phyloP scores from a whole-genome alignment of 2,888 invertebrate genomes.

The Ectemnius continuus region DNA sequence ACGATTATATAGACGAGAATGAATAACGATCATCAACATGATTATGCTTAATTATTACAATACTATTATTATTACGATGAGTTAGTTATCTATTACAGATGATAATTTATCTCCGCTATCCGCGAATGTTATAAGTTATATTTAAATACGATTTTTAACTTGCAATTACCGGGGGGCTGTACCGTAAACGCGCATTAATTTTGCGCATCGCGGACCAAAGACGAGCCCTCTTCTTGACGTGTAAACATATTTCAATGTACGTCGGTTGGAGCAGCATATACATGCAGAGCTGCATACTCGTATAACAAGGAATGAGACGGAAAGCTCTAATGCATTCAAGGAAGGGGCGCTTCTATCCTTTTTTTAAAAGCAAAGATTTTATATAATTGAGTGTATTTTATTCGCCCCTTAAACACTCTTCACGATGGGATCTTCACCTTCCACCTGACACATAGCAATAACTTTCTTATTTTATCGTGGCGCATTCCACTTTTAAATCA shows the following conservation, averaged over 20 bases:
- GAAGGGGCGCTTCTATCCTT: conserved; percentile 47
- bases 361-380: conserved; percentile 40
- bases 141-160: conserved; percentile 64
- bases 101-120: conserved; percentile 64
- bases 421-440: conserved; percentile 19
- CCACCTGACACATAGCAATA: neutral
- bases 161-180: conserved; percentile 64
- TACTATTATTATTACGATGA: conserved; percentile 53
- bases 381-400: conserved; percentile 41
- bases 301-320: conserved; percentile 37
- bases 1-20: conserved; percentile 48
- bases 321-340: conserved; percentile 30
- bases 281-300: conserved; percentile 59
- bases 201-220: conserved; percentile 72
- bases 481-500: too few species aligned
- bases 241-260: conserved; percentile 48
- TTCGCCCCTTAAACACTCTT: conserved; percentile 42
- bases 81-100: conserved; percentile 63
- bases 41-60: conserved; percentile 60
- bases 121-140: conserved; percentile 69
- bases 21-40: conserved; percentile 49
- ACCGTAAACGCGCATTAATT: conserved; percentile 60
- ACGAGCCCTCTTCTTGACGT: conserved; percentile 62
- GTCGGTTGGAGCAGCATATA: conserved; percentile 53
- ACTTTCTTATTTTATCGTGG: too few species aligned